These are phyloP conservation scores for Limnephilus rhombicus DNA, from an alignment of 2,888 invertebrate genomes.

Conservation along the genomic window DNA sequence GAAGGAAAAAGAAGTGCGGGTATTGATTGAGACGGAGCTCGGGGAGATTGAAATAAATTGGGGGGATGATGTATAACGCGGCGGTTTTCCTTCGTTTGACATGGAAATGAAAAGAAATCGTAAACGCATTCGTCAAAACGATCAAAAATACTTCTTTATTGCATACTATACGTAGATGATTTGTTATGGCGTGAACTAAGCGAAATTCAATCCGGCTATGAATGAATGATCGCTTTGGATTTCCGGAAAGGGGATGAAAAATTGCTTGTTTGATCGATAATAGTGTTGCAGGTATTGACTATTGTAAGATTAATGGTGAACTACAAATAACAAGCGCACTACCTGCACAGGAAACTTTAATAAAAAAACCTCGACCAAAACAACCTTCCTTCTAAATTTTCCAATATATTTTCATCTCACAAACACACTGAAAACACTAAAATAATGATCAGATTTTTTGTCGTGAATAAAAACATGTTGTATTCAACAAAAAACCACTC, in stretches of 20 bases:
- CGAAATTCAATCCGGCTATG: not conserved
- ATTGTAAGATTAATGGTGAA: not conserved
- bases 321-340: not conserved
- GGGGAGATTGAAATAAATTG: constrained; percentile 55
- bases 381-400: not conserved
- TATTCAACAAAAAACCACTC: not conserved
- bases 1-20: constrained; percentile 46
- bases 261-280: not conserved
- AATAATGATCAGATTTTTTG: not conserved
- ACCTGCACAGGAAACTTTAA: not conserved
- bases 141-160: constrained; percentile 14
- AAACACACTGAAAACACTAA: not conserved
- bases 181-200: not conserved
- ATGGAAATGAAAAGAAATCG: constrained; percentile 55
- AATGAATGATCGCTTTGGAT: not conserved
- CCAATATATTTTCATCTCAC: not conserved
- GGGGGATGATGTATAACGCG: constrained; percentile 59
- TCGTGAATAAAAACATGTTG: not conserved
- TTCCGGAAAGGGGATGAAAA: constrained; percentile 6
- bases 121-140: constrained; percentile 56
- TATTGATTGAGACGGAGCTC: constrained; percentile 61
- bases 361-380: not conserved
- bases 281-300: not conserved
- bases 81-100: constrained; percentile 54
- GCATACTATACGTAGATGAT: constrained; percentile 4